phyloP scores from a whole-genome alignment of 2,113 vertebrate genomes.

The Naja naja region DNA sequence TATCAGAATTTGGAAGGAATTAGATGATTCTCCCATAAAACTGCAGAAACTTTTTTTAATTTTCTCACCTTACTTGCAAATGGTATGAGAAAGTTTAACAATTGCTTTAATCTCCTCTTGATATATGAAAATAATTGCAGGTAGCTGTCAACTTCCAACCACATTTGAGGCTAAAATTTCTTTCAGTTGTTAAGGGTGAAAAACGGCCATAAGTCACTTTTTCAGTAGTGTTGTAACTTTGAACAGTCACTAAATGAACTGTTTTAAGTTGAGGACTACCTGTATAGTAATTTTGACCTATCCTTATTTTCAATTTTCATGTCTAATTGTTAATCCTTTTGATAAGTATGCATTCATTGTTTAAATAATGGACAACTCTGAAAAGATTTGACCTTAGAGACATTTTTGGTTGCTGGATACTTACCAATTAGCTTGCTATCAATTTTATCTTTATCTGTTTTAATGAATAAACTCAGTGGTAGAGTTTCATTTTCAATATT shows the following conservation, averaged over 20 bases:
- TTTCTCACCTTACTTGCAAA: not conserved
- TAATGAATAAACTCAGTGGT: conserved; percentile 83
- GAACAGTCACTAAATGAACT: not conserved
- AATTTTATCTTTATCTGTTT: conserved; percentile 76
- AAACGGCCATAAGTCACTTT: not conserved
- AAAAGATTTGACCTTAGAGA: not conserved
- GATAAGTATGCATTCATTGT: not conserved
- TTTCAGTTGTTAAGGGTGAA: not conserved
- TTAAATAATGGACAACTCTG: not conserved
- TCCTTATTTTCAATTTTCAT: not conserved
- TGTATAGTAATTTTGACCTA: not conserved
- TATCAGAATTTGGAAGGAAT: not conserved
- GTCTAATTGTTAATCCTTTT: not conserved
- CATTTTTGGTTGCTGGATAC: conserved; percentile 38
- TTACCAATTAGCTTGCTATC: conserved; percentile 92
- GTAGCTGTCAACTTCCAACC: not conserved
- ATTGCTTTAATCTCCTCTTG: not conserved
- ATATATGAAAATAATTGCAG: not conserved
- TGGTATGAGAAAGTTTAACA: not conserved
- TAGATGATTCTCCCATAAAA: not conserved
- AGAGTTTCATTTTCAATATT: conserved; percentile 81
- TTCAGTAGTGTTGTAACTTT: not conserved
- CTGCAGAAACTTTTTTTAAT: not conserved
- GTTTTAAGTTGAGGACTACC: not conserved
- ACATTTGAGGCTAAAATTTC: not conserved